Evolutionary conservation across 2,888 invertebrate genomes (phyloP), one percentile per base, ranked within the genome.

Genomic region (Andrena haemorrhoa): DNA sequence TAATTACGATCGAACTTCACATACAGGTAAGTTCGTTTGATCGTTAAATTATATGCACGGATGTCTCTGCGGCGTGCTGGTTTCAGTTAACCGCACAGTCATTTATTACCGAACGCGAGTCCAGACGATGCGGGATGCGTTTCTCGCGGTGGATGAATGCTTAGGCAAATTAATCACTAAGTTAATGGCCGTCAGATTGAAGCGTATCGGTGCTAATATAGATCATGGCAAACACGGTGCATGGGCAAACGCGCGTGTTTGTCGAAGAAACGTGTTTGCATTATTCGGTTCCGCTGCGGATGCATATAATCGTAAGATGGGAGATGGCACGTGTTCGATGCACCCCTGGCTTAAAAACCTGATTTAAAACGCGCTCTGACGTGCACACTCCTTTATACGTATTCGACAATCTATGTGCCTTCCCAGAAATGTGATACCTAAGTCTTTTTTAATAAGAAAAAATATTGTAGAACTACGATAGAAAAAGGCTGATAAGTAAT

Each of bases 81-180:
- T 64, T 35, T 64, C 56, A 69, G 49, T 69, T 47, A 69, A 75
- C 35, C 63, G 23, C 51, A 10, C 5, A 26, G 63, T 68, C 66
- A 68, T 68, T 68, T 75, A 53, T 63, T 35, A 69, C 31, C 20
- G n/a, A 20, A 23, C 63, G 10, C 2, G n/a, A 29, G 20, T 71
- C n/a, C 61, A 16, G 31, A 47, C n/a, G 69, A 29, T 68, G 20
- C 23, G 16, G n/a, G 20, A 61, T 26, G 47, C 33, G 60, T 26
- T 61, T 12, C 41, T 51, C 41, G 31, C 51, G 12, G 12, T 10
- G 6, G 12, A 65, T 66, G 60, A 65, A 60, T 29, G 41, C 16
- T 41, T 41, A 23, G 35, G 35, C 74, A 75, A 64, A 68, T 75
- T 82, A 64, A 79, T 74, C 23, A 47, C 64, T 53, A 31, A 58